A percentile compares a stretch with the other conserved stretches of the same genome.
Evolutionary conservation across 2,888 invertebrate genomes (phyloP).

Genomic region (Stenoptilia bipunctidactyla): DNA sequence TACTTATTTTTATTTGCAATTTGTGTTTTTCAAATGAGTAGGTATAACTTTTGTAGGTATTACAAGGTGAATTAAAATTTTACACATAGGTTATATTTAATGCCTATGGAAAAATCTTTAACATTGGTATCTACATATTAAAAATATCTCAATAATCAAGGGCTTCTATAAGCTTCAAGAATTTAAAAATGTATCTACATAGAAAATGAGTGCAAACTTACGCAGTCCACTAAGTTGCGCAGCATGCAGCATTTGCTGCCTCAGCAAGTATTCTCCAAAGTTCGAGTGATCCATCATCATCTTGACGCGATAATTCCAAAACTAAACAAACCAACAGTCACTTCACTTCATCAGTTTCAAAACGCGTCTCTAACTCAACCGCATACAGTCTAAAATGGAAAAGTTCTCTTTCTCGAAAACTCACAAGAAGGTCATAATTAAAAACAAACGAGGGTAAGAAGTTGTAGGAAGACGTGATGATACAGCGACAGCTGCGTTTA

Average conservation of each 20-base stretch:
- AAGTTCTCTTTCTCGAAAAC: slow-evolving; percentile 17
- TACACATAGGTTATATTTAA: no score
- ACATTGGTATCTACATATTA: no score
- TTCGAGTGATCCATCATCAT: slow-evolving; percentile 69
- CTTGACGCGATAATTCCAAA: slow-evolving; percentile 11
- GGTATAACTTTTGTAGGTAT: no score
- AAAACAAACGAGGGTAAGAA: slow-evolving; percentile 27
- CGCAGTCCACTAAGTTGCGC: slow-evolving; percentile 57
- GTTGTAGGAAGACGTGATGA: slow-evolving; percentile 30
- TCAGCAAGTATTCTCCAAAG: slow-evolving; percentile 60
- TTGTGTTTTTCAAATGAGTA: no score
- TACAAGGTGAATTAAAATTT: no score
- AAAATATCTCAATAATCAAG: no score
- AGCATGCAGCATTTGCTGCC: slow-evolving; percentile 64
- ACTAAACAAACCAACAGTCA: slow-evolving; percentile 16
- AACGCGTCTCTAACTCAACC: slow-evolving; percentile 12
- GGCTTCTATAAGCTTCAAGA: no score
- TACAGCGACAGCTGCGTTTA: slow-evolving; percentile 52
- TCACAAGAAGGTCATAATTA: slow-evolving; percentile 49
- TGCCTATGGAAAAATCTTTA: no score
- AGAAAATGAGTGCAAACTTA: slow-evolving; percentile 28
- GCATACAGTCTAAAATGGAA: slow-evolving; percentile 16
- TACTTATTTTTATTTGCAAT: no score
- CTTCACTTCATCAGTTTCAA: slow-evolving; percentile 12
- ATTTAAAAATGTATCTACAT: slow-evolving; percentile 1